Evolutionary conservation across 2,888 invertebrate species (phyloP).

Genomic region (Eumerus sabulonum): DNA sequence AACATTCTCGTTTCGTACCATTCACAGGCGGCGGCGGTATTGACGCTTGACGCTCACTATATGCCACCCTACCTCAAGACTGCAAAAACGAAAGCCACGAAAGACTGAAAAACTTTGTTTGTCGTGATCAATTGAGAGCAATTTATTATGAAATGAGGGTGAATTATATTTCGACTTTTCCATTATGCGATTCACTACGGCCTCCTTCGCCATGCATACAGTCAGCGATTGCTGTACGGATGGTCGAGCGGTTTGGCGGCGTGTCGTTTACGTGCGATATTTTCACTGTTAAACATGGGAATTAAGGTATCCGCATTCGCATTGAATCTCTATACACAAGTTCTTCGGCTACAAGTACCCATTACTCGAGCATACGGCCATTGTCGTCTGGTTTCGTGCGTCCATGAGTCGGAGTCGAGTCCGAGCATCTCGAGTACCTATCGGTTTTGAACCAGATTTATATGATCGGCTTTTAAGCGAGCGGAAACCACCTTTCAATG

Average conservation of each 20-base stretch:
- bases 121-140: conserved; percentile 80
- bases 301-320: conserved; percentile 55
- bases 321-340: no score
- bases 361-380: conserved; percentile 32
- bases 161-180: conserved; percentile 76
- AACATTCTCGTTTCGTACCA: no score
- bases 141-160: conserved; percentile 80
- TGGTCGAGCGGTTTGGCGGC: conserved; percentile 19
- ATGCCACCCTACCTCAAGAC: conserved; percentile 40
- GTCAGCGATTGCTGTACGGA: no score
- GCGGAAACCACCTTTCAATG: conserved; percentile 24
- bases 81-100: no score
- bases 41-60: no score
- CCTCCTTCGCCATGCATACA: no score
- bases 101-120: conserved; percentile 74
- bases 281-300: conserved; percentile 65
- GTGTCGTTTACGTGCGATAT: conserved; percentile 67
- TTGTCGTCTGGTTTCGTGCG: conserved; percentile 62
- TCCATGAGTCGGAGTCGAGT: conserved; percentile 40
- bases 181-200: conserved; percentile 59
- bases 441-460: conserved; percentile 53
- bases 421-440: no score
- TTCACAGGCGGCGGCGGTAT: conserved; percentile 73
- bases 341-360: no score
- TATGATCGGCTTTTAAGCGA: conserved; percentile 43